These are phyloP conservation scores for Sminthurides aquaticus DNA, from an alignment of 2,888 invertebrate species.

Conservation along the genomic window DNA sequence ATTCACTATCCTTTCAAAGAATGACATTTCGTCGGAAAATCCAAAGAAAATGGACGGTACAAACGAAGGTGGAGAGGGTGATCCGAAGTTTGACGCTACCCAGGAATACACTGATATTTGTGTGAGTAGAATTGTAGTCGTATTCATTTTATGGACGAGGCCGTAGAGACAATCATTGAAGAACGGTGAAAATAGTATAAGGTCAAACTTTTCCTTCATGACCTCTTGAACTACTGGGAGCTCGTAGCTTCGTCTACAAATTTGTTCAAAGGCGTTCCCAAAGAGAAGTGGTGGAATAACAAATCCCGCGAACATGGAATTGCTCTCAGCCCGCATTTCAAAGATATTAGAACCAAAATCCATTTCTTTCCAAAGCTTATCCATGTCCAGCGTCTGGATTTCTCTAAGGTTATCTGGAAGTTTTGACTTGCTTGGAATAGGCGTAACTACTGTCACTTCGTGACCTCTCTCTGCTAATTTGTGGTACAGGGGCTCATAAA, in stretches of 20 bases:
- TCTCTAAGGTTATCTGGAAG: constrained; percentile 46
- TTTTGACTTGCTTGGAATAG: constrained; percentile 47
- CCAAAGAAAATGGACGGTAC: constrained; percentile 45
- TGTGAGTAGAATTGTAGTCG: constrained; percentile 46
- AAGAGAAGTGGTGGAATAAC: constrained; percentile 19
- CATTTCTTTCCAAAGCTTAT: constrained; percentile 17
- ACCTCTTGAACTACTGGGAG: constrained; percentile 24
- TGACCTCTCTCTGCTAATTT: constrained; percentile 53
- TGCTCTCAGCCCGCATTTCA: constrained; percentile 19
- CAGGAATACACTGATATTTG: constrained; percentile 20
- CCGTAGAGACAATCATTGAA: constrained; percentile 44
- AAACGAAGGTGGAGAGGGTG: constrained; percentile 43
- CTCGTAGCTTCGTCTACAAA: constrained; percentile 27
- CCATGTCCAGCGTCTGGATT: constrained; percentile 27
- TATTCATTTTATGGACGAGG: constrained; percentile 41
- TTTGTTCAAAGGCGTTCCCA: constrained; percentile 4
- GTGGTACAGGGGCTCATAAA: constrained; percentile 50
- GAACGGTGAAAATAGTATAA: constrained; percentile 44
- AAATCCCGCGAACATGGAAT: neutral
- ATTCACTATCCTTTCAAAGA: constrained; percentile 43
- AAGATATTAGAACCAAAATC: constrained; percentile 17
- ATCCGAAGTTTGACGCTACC: constrained; percentile 25
- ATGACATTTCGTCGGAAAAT: constrained; percentile 42
- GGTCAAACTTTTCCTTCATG: constrained; percentile 40
- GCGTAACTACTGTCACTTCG: constrained; percentile 52